These are phyloP conservation scores for Andrena trimmerana DNA, from an alignment of 2,888 invertebrate species.

Conservation along the genomic window DNA sequence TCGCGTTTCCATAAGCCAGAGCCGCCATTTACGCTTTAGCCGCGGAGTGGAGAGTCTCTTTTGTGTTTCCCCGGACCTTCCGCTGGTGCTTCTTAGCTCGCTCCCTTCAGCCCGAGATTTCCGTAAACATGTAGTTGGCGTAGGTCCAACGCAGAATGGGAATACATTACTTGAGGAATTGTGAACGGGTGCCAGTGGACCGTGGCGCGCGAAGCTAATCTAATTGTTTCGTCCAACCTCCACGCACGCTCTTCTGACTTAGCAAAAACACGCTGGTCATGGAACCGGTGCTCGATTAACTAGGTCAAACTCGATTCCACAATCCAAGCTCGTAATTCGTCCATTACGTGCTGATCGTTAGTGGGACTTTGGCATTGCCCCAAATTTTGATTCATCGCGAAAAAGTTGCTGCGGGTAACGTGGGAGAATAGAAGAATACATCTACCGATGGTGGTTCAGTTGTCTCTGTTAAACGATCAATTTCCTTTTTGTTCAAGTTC, in stretches of 20 bases:
- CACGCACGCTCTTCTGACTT: not conserved
- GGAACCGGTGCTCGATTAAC: not conserved
- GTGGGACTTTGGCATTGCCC: not conserved
- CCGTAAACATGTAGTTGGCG: constrained; percentile 80
- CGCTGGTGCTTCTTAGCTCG: constrained; percentile 47
- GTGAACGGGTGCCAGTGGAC: constrained; percentile 34
- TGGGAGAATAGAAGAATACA: not conserved
- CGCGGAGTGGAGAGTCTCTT: constrained; percentile 51
- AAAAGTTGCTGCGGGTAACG: not conserved
- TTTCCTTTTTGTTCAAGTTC: not conserved
- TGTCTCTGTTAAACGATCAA: too few relatives aligned
- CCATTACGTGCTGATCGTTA: constrained; percentile 7
- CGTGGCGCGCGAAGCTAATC: constrained; percentile 16
- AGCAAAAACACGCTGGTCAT: not conserved
- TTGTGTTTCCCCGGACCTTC: constrained; percentile 56
- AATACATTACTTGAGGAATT: constrained; percentile 65
- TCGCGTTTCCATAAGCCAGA: constrained; percentile 61
- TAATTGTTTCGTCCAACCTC: constrained; percentile 4
- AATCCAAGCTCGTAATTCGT: constrained; percentile 1
- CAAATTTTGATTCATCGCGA: not conserved
- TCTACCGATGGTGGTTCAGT: too few relatives aligned
- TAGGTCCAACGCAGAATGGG: constrained; percentile 65
- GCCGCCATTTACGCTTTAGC: constrained; percentile 33
- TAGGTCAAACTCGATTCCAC: constrained; percentile 5
- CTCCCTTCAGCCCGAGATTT: constrained; percentile 65